phyloP scores from a whole-genome alignment of 2,113 vertebrate species.

The Cryptoleucopteryx plumbea region DNA sequence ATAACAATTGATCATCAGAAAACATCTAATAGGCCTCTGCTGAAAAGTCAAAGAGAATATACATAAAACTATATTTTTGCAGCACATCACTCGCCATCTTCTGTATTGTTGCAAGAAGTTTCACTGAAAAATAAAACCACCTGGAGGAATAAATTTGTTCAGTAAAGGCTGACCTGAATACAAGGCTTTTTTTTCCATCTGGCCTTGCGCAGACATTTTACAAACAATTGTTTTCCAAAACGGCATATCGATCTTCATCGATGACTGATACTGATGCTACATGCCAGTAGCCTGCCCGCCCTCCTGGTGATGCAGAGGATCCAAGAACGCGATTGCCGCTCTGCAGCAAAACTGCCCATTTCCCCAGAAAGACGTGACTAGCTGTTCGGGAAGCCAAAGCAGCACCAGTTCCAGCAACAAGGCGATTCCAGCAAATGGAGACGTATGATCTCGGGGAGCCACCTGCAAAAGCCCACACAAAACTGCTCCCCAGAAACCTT shows the following conservation, averaged over 20 bases:
- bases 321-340: rapidly evolving
- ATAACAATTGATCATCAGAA: background rate
- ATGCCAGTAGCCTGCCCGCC: background rate
- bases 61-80: background rate
- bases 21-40: background rate
- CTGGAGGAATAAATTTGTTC: background rate
- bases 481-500: conserved; percentile 39
- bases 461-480: conserved; percentile 51
- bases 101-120: background rate
- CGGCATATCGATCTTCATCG: rapidly evolving
- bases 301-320: background rate
- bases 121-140: background rate
- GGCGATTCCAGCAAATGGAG: background rate
- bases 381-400: background rate
- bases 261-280: background rate
- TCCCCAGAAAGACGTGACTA: rapidly evolving
- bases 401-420: background rate
- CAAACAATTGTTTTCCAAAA: background rate
- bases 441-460: background rate
- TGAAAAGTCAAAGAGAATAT: background rate
- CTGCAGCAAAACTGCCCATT: background rate
- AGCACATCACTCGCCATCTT: background rate
- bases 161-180: background rate
- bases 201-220: background rate
- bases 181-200: background rate